Evolutionary conservation across 2,888 invertebrate species (phyloP).

Genomic region (Stenodema calcarata): DNA sequence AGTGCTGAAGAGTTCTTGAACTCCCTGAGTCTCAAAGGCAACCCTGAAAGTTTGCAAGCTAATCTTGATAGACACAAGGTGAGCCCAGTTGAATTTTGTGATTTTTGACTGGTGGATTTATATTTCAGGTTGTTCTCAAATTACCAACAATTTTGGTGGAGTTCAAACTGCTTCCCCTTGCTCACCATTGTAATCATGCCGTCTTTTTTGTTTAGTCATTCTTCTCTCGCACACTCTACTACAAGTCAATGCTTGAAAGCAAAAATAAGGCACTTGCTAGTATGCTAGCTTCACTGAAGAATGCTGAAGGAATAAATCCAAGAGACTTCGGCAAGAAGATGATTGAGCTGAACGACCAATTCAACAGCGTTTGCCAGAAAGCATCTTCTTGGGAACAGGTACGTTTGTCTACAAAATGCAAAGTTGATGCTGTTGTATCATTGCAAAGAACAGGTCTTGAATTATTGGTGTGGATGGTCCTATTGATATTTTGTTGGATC

Average conservation of each 20-base stretch:
- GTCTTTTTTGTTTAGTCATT: conserved; percentile 64
- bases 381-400: conserved; percentile 77
- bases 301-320: conserved; percentile 77
- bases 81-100: neutral
- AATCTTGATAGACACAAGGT: conserved; percentile 80
- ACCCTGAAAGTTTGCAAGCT: conserved; percentile 75
- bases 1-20: conserved; percentile 79
- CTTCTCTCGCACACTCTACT: conserved; percentile 87
- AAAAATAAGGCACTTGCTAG: conserved; percentile 92
- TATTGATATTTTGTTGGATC: neutral
- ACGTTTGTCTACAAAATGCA: neutral
- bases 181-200: neutral
- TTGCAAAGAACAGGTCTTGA: too few relatives aligned
- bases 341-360: conserved; percentile 82
- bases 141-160: neutral
- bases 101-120: neutral
- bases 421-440: too few relatives aligned
- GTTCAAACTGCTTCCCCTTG: neutral
- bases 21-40: conserved; percentile 67
- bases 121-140: neutral
- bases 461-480: too few relatives aligned
- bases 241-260: conserved; percentile 92
- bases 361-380: conserved; percentile 77
- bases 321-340: conserved; percentile 67
- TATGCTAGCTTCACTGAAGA: conserved; percentile 79